A percentile compares a stretch with the other conserved stretches of the same genome.
Conservation (phyloP, 2,113 vertebrate species). For the Perca flavescens region DNA sequence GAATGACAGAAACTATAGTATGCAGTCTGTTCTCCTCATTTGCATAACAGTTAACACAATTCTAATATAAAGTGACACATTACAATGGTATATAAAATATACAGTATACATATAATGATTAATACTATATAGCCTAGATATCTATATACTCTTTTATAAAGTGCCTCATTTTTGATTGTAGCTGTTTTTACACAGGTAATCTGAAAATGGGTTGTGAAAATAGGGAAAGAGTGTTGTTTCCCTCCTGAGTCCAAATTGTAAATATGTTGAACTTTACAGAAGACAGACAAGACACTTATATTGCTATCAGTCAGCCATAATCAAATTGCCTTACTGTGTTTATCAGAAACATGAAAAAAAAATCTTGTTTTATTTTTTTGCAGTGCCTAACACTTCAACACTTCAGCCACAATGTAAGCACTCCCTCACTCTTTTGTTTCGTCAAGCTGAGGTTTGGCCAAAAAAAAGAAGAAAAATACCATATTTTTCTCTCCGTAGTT, state of each 20-base stretch:
- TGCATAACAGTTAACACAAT: slow-evolving; percentile 58
- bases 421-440: slow-evolving; percentile 54
- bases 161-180: slow-evolving; percentile 90
- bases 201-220: slow-evolving; percentile 76
- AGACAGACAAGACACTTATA: slow-evolving; percentile 55
- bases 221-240: slow-evolving; percentile 54
- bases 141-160: slow-evolving; percentile 86
- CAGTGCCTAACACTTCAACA: slow-evolving; percentile 81
- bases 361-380: slow-evolving; percentile 54
- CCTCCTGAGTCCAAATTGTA: slow-evolving; percentile 72
- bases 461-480: slow-evolving; percentile 34
- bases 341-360: slow-evolving; percentile 59
- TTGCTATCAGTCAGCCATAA: slow-evolving; percentile 74
- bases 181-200: slow-evolving; percentile 86
- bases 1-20: slow-evolving; percentile 65
- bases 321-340: slow-evolving; percentile 84
- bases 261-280: slow-evolving; percentile 61
- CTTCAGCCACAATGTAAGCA: slow-evolving; percentile 80
- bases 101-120: slow-evolving; percentile 82
- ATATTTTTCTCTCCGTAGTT: slow-evolving; percentile 7
- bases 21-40: slow-evolving; percentile 64
- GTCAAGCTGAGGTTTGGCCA: slow-evolving; percentile 58
- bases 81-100: slow-evolving; percentile 81
- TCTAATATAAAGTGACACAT: slow-evolving; percentile 82
- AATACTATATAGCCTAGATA: slow-evolving; percentile 81